These are phyloP conservation scores for Sinodicranocentrus sp. DNA, from an alignment of 2,888 invertebrate species.

Conservation along the genomic window DNA sequence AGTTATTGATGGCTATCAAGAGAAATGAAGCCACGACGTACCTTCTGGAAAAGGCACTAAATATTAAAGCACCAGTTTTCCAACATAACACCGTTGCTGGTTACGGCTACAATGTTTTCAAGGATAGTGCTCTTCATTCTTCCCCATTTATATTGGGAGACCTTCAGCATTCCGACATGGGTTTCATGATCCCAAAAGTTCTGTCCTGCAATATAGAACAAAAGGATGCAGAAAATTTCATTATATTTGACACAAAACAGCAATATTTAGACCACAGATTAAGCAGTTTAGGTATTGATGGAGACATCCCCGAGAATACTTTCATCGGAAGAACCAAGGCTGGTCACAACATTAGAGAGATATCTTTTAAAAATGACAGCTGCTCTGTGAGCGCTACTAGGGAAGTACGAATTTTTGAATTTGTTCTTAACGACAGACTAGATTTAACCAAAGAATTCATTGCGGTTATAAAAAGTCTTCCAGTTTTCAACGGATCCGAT, in stretches of 20 bases:
- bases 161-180: slow-evolving; percentile 44
- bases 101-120: slow-evolving; percentile 59
- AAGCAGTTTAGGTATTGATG: slow-evolving; percentile 12
- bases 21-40: slow-evolving; percentile 47
- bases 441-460: slow-evolving; percentile 34
- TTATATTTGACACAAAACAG: background rate
- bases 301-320: background rate
- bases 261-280: slow-evolving; percentile 24
- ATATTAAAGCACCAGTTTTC: slow-evolving; percentile 46
- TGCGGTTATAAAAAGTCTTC: background rate
- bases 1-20: slow-evolving; percentile 35
- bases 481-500: slow-evolving; percentile 42
- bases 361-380: slow-evolving; percentile 14
- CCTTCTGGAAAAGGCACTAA: slow-evolving; percentile 44
- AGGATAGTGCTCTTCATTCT: slow-evolving; percentile 13
- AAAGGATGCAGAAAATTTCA: background rate
- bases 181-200: slow-evolving; percentile 45
- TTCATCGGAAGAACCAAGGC: slow-evolving; percentile 8
- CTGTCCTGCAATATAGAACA: slow-evolving; percentile 35
- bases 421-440: slow-evolving; percentile 35
- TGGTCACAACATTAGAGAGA: slow-evolving; percentile 23
- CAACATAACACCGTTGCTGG: slow-evolving; percentile 35
- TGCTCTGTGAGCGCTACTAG: slow-evolving; percentile 43
- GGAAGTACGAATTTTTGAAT: slow-evolving; percentile 56
- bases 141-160: slow-evolving; percentile 49